phyloP scores from a whole-genome alignment of 2,797 vertebrate species.

The Clarias platycephalus region DNA sequence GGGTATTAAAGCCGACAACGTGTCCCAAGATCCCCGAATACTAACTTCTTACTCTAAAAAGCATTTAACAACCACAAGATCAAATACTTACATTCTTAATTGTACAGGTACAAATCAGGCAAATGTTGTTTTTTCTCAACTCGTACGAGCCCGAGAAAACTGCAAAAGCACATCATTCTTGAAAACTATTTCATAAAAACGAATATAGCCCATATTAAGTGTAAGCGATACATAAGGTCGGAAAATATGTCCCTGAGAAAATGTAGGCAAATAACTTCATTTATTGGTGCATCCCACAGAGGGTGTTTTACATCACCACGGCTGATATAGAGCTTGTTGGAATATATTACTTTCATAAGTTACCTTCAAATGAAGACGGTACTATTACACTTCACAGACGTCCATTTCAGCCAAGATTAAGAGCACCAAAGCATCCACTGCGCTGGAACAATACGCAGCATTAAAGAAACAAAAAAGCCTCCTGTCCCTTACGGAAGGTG shows the following conservation, averaged over 20 bases:
- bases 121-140: constrained; percentile 23
- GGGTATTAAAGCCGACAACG: constrained; percentile 62
- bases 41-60: constrained; percentile 56
- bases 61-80: constrained; percentile 22
- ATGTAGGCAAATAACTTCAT: constrained; percentile 64
- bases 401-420: constrained; percentile 73
- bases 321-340: constrained; percentile 71
- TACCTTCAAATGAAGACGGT: constrained; percentile 77
- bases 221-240: constrained; percentile 37
- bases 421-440: constrained; percentile 66
- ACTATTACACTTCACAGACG: constrained; percentile 73
- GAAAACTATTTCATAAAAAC: constrained; percentile 6
- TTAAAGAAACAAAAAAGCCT: constrained; percentile 75
- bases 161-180: constrained; percentile 25
- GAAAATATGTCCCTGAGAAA: constrained; percentile 58
- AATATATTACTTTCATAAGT: constrained; percentile 82
- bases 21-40: constrained; percentile 47
- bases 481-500: constrained; percentile 70
- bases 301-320: constrained; percentile 70
- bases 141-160: background rate
- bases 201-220: constrained; percentile 42
- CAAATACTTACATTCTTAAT: constrained; percentile 32
- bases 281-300: constrained; percentile 68
- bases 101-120: constrained; percentile 31
- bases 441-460: constrained; percentile 69